Base-by-base conservation (phyloP, 2,113 vertebrate genomes). In the Passer domesticus region DNA sequence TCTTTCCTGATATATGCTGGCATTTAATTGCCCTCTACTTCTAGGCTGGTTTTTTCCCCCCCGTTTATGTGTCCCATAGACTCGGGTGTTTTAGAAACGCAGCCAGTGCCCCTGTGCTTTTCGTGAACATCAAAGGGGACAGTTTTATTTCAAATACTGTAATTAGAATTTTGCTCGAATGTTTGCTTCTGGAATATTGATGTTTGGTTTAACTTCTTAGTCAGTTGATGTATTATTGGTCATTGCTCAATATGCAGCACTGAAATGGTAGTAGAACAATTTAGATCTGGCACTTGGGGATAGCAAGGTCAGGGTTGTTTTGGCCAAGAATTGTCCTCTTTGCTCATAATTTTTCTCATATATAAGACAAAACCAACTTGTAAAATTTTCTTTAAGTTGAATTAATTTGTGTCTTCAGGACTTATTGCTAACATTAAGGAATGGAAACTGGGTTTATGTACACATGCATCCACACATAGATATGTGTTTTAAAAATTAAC, bases 91-190 rank as follows among this genome's bases (percentile, higher is more conserved):
- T 66, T 2, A 73, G 43, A 43, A 74, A 55, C 22, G 11, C 14
- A 25, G 43, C 23, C 14, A 18, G 53, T 68, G 25, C 21, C 14
- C 3, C 4, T 20, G 3, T 63, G 11, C 7, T 37, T 80, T 72
- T 58, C 0, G 0, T 41, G n/a, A 39, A 27, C n/a, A 15, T 44
- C 2, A 21, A 9, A 67, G 17, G 17, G 9, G 6, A 25, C 10
- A 27, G 13, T 62, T 88, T 18, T 49, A 4, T 75, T 35, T 63
- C 31, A 70, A 63, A 35, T 70, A 25, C 0, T 69, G 7, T 41
- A 25, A 28, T 73, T 19, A 14, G 39, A 63, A 24, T 86, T 90
- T 59, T 59, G 8, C 6, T 79, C 49, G 52, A 59, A 5, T 80
- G 6, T 33, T 80, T 83, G 35, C 7, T 52, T 77, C 4, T 49